Base-by-base conservation (phyloP, 2,888 invertebrate genomes). In the Lissonota sp. region DNA sequence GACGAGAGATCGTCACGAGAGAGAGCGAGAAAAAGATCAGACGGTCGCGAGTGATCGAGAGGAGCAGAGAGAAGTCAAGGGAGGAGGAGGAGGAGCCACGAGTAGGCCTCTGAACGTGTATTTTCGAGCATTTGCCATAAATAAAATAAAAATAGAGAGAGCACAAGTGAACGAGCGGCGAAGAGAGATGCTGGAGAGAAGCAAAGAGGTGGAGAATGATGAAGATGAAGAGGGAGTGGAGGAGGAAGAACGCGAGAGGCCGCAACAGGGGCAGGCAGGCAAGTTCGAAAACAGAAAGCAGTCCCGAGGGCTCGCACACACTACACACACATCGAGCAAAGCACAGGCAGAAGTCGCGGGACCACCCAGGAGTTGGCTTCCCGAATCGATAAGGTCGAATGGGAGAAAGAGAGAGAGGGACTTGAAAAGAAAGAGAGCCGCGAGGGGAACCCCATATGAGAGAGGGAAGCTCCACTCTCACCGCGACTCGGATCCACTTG, bases 301-400 rank as follows among this genome's bases (percentile, higher is more conserved):
- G 84, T 58, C 53, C 62, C 55, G 62, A 57, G 80, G 78, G 62
- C 73, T 39, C 74, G 66, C 70, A 70, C 60, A 57, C 49, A n/a
- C n/a, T n/a, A n/a, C 3, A 3, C 26, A 26, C 26, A 53, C 74
- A 64, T 12, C 53, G 14, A 14, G 14, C 53, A 53, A 14, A 44
- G 77, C 70, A 66, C 85, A 85, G 77, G 84, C 84, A 85, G 86
- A 87, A 86, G 86, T 84, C 84, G 83, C 80, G 83, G 80, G 89
- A 89, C 89, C 89, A 89, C 89, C 89, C 89, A 87, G 87, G 86
- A 84, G 84, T 84, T 81, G 80, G 87, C 89, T 88, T 88, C 89
- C 87, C 87, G 87, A 89, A 89, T 89, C 89, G 88, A 89, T 88
- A 87, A 86, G 86, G 83, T 84, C 84, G 82, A 84, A 83, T 75